These are phyloP conservation scores for Microctonus aethiopoides DNA, from an alignment of 2,888 invertebrate genomes.

Conservation along the genomic window DNA sequence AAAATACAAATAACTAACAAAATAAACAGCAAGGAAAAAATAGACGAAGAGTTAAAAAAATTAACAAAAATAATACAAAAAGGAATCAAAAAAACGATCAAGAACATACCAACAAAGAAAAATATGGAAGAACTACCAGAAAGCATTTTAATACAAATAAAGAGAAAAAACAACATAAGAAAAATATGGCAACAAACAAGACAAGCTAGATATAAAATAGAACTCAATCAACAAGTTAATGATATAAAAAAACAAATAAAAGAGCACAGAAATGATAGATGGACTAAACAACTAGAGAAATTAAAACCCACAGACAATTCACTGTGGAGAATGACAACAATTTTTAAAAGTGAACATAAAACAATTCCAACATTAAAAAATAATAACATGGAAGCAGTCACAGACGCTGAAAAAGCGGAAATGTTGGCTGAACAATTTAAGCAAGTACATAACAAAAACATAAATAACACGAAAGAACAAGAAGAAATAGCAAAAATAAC, in stretches of 20 bases:
- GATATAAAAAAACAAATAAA: no score
- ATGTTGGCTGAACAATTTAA: constrained; percentile 39
- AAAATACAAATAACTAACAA: no score
- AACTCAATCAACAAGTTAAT: constrained; percentile 28
- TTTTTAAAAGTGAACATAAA: constrained; percentile 1
- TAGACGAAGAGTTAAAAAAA: no score
- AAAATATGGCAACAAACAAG: neutral
- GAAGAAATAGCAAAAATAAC: constrained; percentile 29
- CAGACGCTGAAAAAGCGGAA: constrained; percentile 38
- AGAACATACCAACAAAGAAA: no score
- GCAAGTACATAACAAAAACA: constrained; percentile 36
- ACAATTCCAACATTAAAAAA: constrained; percentile 1
- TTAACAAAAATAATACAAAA: neutral
- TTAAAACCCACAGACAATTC: constrained; percentile 24
- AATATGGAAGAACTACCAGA: no score
- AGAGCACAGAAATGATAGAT: constrained; percentile 23
- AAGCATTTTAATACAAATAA: no score
- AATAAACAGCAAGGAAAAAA: no score
- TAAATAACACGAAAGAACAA: constrained; percentile 37
- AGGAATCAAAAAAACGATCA: no score
- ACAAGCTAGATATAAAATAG: neutral
- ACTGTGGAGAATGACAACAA: constrained; percentile 24
- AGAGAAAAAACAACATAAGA: neutral
- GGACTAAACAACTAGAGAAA: constrained; percentile 29
- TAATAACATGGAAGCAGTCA: constrained; percentile 29